phyloP scores from a whole-genome alignment of 2,113 vertebrate species.

The Tetrax tetrax region DNA sequence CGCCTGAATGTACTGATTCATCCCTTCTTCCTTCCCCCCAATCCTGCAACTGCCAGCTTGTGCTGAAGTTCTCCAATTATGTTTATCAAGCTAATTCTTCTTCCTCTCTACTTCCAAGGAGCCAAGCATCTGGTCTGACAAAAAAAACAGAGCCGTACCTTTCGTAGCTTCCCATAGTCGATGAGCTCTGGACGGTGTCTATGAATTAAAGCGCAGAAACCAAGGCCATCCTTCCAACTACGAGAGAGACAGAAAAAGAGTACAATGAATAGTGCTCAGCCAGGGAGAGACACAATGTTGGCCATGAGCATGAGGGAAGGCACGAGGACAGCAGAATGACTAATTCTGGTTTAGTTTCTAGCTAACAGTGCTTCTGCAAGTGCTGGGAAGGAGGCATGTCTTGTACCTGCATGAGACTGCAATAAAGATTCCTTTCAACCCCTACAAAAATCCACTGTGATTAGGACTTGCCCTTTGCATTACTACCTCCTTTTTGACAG shows the following conservation, averaged over 20 bases:
- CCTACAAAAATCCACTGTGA: background rate
- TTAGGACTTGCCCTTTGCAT: background rate
- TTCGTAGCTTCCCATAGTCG: constrained; percentile 94
- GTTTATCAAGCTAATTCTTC: constrained; percentile 31
- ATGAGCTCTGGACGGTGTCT: constrained; percentile 98
- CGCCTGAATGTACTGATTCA: constrained; percentile 52
- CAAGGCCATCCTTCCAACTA: constrained; percentile 98
- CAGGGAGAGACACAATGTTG: background rate
- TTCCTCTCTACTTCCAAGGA: background rate
- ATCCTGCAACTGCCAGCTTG: background rate
- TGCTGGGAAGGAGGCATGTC: background rate
- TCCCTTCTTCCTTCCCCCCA: background rate
- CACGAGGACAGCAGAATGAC: background rate
- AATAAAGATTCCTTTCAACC: background rate
- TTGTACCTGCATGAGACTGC: background rate
- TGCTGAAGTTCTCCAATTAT: constrained; percentile 32
- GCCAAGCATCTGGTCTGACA: background rate
- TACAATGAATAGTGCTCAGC: background rate
- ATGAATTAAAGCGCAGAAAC: constrained; percentile 98
- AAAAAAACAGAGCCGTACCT: constrained; percentile 76
- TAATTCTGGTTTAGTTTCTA: background rate
- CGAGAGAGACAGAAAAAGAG: background rate
- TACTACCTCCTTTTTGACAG: background rate
- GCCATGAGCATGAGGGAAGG: background rate
- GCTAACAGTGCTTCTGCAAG: background rate